Conservation (phyloP, 2,888 invertebrate genomes). For the Pandemis corylana region DNA sequence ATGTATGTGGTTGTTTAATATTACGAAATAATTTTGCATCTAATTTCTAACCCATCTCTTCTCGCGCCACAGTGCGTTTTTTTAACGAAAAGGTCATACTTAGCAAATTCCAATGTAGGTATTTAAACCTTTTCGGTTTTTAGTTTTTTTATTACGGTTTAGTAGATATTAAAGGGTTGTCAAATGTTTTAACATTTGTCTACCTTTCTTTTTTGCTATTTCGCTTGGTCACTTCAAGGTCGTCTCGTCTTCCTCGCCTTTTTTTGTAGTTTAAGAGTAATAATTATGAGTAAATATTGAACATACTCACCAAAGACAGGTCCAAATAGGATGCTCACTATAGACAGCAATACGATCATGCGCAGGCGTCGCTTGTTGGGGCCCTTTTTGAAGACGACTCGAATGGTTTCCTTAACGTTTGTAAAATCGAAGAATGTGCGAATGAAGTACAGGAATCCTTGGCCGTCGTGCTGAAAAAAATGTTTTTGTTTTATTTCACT, state of each 20-base stretch:
- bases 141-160: no score
- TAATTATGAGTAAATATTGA: not conserved
- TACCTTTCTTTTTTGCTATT: no score
- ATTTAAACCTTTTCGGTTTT: no score
- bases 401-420: constrained; percentile 75
- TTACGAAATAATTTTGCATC: not conserved
- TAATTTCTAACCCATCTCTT: not conserved
- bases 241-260: no score
- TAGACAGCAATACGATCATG: constrained; percentile 68
- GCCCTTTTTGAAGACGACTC: constrained; percentile 76
- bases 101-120: no score
- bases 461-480: constrained; percentile 61
- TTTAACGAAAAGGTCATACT: no score
- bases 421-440: constrained; percentile 67
- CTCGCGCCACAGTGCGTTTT: no score
- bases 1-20: not conserved
- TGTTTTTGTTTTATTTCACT: not conserved
- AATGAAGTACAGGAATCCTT: constrained; percentile 60
- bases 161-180: no score
- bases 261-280: no score
- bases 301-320: constrained; percentile 79
- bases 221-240: no score
- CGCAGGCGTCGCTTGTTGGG: constrained; percentile 69
- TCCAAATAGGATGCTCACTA: constrained; percentile 79
- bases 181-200: no score